Evolutionary conservation across 2,113 vertebrate genomes (phyloP), one percentile per base, ranked within the genome.

Genomic region (Mungos mungo): DNA sequence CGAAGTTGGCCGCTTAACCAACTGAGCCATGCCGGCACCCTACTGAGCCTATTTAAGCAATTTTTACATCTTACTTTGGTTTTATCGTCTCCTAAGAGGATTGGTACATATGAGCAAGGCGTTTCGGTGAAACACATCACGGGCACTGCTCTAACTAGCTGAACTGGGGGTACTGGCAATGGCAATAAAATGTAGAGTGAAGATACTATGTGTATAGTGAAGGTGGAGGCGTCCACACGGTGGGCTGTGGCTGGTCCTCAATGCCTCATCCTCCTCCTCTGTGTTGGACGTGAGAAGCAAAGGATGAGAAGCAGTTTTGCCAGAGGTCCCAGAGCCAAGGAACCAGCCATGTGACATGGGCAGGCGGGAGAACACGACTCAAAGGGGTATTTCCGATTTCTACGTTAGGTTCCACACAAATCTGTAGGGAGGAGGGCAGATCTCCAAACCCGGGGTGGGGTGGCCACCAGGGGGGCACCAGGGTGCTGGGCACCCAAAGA

Each of bases 201-300:
- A 38, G 38, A 72, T 3, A 4, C 27, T 31, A 13, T 0, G 3
- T 4, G 25, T 7, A 11, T 1, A 31, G 45, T 35, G 14, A 50
- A 54, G 72, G 57, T 38, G 18, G 2, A 31, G 63, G 3, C 13
- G 7, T 12, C 19, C 18, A 65, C 18, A 13, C 8, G 9, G 10
- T 68, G 84, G 29, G 50, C 0, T 5, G 50, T 69, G 31, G 52
- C 41, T 1, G 0, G 38, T 63, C 38, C 6, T 19, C 21, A 54
- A 41, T 7, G n/a, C 25, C n/a, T 81, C 29, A 29, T 52, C 45
- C 31, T 5, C 4, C 3, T 45, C 27, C 41, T 3, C 0, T 0
- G 14, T 27, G 0, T 6, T 27, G 27, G 47, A n/a, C 12, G 5
- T 2, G 11, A 68, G 71, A 57, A 68, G 25, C 38, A 52, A 25